Evolutionary conservation across 2,888 invertebrate genomes (phyloP), one percentile per base, ranked within the genome.

Genomic region (Helobdella robusta): DNA sequence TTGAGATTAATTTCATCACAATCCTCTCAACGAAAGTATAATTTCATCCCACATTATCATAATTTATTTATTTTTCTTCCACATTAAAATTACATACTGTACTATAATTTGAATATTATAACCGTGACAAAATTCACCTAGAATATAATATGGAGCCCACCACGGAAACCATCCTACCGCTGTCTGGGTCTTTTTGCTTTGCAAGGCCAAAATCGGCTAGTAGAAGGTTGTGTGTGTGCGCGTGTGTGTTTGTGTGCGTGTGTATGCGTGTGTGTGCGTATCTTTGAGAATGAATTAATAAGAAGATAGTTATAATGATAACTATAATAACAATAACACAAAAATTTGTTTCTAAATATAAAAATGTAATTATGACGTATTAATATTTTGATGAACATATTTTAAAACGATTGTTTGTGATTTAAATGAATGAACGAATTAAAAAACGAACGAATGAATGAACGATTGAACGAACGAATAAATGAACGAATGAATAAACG

Each of bases 171-270:
- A 81, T 76, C 67, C 80, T 78, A 68, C 79, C 80, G 67, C 75
- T 75, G 70, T 79, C 77, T 63, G 75, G 74, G 35, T 77, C 76
- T 69, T 80, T 79, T 71, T 80, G 78, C 69, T 81, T 81, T n/a
- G 81, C 81, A 44, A 81, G 70, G 30, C 81, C 81, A 74, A 81
- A 81, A 69, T 81, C 81, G 68, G 81, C 80, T 80, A 73, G 18
- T n/a, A n/a, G n/a, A n/a, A n/a, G n/a, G n/a, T n/a, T n/a, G n/a
- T n/a, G n/a, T n/a, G n/a, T n/a, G n/a, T n/a, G n/a, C n/a, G n/a
- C n/a, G n/a, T n/a, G n/a, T n/a, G n/a, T n/a, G n/a, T n/a, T n/a
- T n/a, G n/a, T n/a, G n/a, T n/a, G n/a, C n/a, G n/a, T n/a, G n/a
- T n/a, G n/a, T n/a, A n/a, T n/a, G n/a, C n/a, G n/a, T 73, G 54